Evolutionary conservation across 1,140 invertebrate species (phyloP).

Genomic region (Bombus sibiricus): DNA sequence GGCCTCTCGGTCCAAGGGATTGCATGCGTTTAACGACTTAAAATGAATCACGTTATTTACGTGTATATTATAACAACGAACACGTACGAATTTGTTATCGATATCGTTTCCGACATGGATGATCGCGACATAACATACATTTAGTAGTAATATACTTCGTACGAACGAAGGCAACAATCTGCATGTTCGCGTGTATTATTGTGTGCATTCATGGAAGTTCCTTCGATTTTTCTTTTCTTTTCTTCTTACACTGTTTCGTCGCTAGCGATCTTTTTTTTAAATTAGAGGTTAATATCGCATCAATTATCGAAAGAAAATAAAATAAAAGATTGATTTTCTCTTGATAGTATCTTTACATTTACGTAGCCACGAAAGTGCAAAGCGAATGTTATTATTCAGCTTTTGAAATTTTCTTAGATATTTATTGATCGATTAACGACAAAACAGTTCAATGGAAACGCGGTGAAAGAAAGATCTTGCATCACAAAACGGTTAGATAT

Average conservation of each 20-base stretch:
- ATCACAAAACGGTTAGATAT: constrained; percentile 17
- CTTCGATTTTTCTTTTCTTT: constrained; percentile 1
- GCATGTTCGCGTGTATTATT: not conserved
- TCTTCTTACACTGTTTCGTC: not conserved
- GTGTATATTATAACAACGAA: constrained; percentile 52
- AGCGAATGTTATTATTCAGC: too few species aligned
- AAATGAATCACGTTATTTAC: constrained; percentile 56
- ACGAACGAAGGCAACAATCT: not conserved
- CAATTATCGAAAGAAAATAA: not conserved
- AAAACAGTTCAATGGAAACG: not conserved
- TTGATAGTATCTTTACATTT: too few species aligned
- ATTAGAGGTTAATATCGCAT: not conserved
- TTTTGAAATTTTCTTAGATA: not conserved
- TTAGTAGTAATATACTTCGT: not conserved
- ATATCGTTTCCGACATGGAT: not conserved
- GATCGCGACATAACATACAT: not conserved
- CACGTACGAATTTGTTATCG: constrained; percentile 54
- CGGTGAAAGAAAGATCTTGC: constrained; percentile 48
- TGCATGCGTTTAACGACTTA: constrained; percentile 52
- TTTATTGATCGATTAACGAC: not conserved
- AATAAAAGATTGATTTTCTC: too few species aligned
- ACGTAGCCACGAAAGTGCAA: too few species aligned
- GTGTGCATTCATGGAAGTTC: not conserved
- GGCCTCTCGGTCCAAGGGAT: constrained; percentile 64
- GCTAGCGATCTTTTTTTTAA: constrained; percentile 4